phyloP scores from a whole-genome alignment of 2,797 vertebrate species.

The Hydrophis major region DNA sequence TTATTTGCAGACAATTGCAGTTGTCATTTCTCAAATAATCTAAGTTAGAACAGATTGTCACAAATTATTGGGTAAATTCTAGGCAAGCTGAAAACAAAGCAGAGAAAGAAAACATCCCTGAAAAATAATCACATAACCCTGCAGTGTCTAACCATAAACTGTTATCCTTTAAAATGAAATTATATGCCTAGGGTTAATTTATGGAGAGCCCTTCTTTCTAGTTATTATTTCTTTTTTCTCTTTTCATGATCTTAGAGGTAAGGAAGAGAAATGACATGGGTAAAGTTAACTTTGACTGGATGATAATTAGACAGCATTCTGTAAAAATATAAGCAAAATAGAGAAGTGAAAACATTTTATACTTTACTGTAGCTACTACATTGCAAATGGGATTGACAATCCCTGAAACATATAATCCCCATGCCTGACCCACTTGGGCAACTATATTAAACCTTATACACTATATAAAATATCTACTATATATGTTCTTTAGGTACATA shows the following conservation, averaged over 20 bases:
- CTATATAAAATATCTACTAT: neutral
- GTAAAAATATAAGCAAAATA: neutral
- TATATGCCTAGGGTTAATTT: neutral
- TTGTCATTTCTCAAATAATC: neutral
- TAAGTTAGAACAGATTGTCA: neutral
- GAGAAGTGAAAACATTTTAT: neutral
- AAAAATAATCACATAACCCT: neutral
- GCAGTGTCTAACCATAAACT: neutral
- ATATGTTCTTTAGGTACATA: neutral
- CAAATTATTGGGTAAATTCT: neutral
- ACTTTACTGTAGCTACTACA: neutral
- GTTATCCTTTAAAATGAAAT: neutral
- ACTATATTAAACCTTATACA: neutral
- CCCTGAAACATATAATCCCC: neutral
- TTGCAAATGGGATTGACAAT: neutral
- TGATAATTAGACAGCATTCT: neutral
- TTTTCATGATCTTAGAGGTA: neutral
- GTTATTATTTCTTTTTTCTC: neutral
- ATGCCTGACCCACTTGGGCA: neutral
- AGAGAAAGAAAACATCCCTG: neutral
- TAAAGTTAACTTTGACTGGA: neutral
- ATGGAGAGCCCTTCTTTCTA: neutral
- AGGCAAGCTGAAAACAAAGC: neutral
- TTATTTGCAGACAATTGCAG: neutral
- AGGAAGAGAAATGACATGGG: neutral